These are phyloP conservation scores for Chiloscyllium plagiosum DNA, from an alignment of 2,113 vertebrate species.

Conservation along the genomic window DNA sequence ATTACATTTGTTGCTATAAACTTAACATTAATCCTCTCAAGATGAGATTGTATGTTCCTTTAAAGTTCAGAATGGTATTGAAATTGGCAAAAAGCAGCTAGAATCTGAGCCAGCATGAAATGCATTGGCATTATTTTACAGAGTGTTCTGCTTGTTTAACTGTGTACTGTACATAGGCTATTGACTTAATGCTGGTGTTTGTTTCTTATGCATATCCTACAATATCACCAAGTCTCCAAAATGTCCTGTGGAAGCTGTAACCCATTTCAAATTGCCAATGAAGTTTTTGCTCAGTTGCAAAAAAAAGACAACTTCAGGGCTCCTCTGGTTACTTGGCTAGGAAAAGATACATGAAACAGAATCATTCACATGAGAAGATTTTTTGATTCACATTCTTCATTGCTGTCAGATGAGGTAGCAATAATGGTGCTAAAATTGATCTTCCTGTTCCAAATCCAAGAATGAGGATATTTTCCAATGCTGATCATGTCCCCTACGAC, in stretches of 20 bases:
- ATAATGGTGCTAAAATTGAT: not conserved
- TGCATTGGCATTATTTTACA: not conserved
- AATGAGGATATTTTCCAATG: not conserved
- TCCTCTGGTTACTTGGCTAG: not conserved
- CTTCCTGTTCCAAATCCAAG: not conserved
- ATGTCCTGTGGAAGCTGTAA: not conserved
- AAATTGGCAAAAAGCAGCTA: not conserved
- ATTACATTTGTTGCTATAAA: not conserved
- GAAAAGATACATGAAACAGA: not conserved
- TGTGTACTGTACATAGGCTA: not conserved
- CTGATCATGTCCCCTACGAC: not conserved
- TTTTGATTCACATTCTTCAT: not conserved
- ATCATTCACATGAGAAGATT: not conserved
- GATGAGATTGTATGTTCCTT: not conserved
- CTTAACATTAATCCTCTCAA: not conserved
- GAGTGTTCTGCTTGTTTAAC: not conserved
- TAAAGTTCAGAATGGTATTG: not conserved
- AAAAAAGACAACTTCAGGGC: not conserved
- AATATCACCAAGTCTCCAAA: not conserved
- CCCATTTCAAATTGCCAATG: not conserved
- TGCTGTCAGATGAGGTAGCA: not conserved
- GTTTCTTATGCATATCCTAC: not conserved
- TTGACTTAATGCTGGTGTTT: not conserved
- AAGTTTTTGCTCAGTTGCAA: not conserved
- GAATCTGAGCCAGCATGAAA: not conserved